A percentile compares a stretch with the other conserved stretches of the same genome.
These are phyloP conservation scores for Metopia argyrocephala DNA, from an alignment of 2,888 invertebrate genomes.

Conservation along the genomic window DNA sequence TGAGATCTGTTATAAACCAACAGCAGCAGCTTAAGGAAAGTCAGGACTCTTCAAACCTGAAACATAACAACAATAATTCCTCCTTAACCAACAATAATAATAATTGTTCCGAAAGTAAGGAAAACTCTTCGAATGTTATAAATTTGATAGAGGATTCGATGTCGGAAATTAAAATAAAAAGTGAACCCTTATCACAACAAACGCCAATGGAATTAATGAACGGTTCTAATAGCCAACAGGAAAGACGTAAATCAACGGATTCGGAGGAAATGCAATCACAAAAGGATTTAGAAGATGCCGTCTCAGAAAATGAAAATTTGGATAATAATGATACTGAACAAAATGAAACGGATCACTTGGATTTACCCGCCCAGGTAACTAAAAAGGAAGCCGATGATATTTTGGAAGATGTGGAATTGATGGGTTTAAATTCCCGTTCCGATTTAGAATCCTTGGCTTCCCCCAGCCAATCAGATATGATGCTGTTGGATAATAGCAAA, in stretches of 20 bases:
- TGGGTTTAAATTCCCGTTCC: constrained; percentile 76
- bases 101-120: constrained; percentile 56
- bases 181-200: constrained; percentile 75
- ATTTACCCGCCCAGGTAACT: constrained; percentile 68
- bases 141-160: constrained; percentile 78
- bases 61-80: constrained; percentile 71
- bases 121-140: constrained; percentile 68
- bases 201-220: constrained; percentile 66
- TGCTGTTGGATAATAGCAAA: constrained; percentile 81
- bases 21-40: constrained; percentile 77
- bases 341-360: constrained; percentile 57
- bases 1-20: constrained; percentile 80
- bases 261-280: constrained; percentile 67
- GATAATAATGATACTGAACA: constrained; percentile 57
- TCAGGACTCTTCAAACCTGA: constrained; percentile 75
- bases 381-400: constrained; percentile 77
- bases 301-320: constrained; percentile 45
- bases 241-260: constrained; percentile 72
- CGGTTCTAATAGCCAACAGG: constrained; percentile 53
- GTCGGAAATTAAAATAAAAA: constrained; percentile 75
- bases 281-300: constrained; percentile 57
- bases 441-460: constrained; percentile 81
- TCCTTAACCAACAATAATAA: constrained; percentile 68
- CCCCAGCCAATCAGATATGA: constrained; percentile 79
- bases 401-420: constrained; percentile 76